Evolutionary conservation across 23 tunicate genomes (phyloP), one percentile per base, ranked within the genome.

Genomic region (Corella eumyota): DNA sequence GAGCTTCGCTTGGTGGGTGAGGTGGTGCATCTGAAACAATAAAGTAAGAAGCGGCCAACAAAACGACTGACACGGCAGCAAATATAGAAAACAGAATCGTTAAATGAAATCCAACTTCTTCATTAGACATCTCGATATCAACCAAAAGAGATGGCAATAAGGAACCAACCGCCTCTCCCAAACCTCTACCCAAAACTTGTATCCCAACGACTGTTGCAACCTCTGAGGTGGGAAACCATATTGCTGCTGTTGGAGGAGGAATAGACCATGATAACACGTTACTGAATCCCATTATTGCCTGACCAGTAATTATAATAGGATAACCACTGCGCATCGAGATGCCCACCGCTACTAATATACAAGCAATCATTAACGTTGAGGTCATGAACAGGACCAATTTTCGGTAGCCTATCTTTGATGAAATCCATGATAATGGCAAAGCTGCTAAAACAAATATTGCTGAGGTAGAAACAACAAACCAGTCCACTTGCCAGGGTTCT

Each of bases 1-100:
- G 85, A n/a, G 85, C 77, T 28, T 54, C 70, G 33, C 85, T 78
- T n/a, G 85, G 85, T 25, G 85, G 75, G 34, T 53, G 21, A 1
- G 85, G 76, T 1, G 85, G 85, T 28, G 23, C 64, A 53, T 78
- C 72, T 13, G 36, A 49, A 4, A 78, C 76, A 49, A 69, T 45
- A 5, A 61, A 30, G 25, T 53, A n/a, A 6, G 56, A 45, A 20
- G 26, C 38, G 1, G 62, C 4, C 5, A 70, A 61, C 32, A 78
- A 45, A n/a, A 66, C 26, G 15, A 61, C 64, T 1, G 72, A 57
- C 1, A 68, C 22, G 20, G 40, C 13, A 26, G 76, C 44, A 26
- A 69, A 34, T 1, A 49, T 40, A 28, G 48, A 32, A 54, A 68
- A 78, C 29, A 69, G 56, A 52, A 51, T 44, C 63, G 48, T 59